Evolutionary conservation across 1,140 invertebrate species (phyloP).

Genomic region (Neodiprion pinetum): DNA sequence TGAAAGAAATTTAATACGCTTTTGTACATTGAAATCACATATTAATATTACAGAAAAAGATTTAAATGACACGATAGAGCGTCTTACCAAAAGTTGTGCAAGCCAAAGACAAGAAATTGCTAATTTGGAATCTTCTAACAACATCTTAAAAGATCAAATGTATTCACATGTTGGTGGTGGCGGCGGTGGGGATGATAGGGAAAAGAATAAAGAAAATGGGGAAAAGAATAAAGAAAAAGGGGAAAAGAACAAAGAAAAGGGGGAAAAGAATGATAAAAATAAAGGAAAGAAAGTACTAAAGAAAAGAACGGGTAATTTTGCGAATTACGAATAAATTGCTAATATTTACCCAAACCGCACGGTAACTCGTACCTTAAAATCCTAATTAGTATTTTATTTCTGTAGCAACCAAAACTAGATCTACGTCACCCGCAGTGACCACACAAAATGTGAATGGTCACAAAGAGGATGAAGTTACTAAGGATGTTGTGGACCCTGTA

Average conservation of each 20-base stretch:
- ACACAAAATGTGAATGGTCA: not conserved
- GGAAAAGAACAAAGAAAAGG: constrained; percentile 20
- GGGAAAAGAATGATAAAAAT: constrained; percentile 8
- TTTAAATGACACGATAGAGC: constrained; percentile 61
- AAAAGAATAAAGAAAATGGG: constrained; percentile 9
- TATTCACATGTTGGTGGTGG: constrained; percentile 7
- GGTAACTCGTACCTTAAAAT: constrained; percentile 6
- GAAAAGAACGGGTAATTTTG: constrained; percentile 17
- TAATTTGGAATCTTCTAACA: constrained; percentile 52
- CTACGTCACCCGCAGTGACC: not conserved
- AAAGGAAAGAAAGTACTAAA: constrained; percentile 25
- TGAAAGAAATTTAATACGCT: no score
- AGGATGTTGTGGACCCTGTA: constrained; percentile 19
- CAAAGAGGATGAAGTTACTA: constrained; percentile 18
- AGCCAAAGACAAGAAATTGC: constrained; percentile 55
- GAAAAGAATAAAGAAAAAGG: not conserved
- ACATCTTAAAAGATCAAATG: constrained; percentile 37
- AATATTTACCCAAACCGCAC: not conserved
- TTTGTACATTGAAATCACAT: not conserved
- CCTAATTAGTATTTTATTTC: constrained; percentile 14
- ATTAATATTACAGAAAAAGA: constrained; percentile 56
- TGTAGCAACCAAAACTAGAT: constrained; percentile 9
- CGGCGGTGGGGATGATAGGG: constrained; percentile 1
- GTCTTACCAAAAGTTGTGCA: constrained; percentile 51
- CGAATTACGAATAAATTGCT: constrained; percentile 11